phyloP scores from a whole-genome alignment of 1,140 invertebrate species.

The Neodiprion lecontei region DNA sequence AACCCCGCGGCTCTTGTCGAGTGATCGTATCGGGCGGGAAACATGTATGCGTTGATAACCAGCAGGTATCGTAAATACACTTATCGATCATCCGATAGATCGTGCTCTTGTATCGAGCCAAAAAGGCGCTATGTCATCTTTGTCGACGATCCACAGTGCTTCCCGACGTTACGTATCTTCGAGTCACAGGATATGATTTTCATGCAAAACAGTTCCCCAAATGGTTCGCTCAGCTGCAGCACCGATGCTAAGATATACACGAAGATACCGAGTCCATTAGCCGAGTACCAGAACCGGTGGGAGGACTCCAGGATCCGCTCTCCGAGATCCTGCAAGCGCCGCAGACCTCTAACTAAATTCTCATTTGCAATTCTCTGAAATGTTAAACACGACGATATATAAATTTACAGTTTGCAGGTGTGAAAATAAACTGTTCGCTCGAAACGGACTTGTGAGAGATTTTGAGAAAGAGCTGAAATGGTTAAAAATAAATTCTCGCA shows the following conservation, averaged over 20 bases:
- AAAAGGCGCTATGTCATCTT: constrained; percentile 8
- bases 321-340: background rate
- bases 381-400: no score
- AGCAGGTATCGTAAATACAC: constrained; percentile 9
- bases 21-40: no score
- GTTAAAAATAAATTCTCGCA: no score
- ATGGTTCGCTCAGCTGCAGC: constrained; percentile 36
- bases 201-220: constrained; percentile 40
- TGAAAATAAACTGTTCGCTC: no score
- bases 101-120: background rate
- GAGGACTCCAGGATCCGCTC: constrained; percentile 12
- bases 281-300: constrained; percentile 25
- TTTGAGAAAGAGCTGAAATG: no score
- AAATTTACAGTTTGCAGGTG: no score
- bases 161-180: constrained; percentile 22
- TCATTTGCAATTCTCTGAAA: no score
- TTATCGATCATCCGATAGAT: background rate
- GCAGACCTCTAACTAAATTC: background rate
- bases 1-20: background rate
- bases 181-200: constrained; percentile 25
- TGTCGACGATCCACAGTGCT: constrained; percentile 19
- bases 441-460: no score
- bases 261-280: constrained; percentile 42
- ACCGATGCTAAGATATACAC: constrained; percentile 38
- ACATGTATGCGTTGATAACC: background rate